phyloP scores from a whole-genome alignment of 1,140 invertebrate genomes.

The Laupala kohalensis region DNA sequence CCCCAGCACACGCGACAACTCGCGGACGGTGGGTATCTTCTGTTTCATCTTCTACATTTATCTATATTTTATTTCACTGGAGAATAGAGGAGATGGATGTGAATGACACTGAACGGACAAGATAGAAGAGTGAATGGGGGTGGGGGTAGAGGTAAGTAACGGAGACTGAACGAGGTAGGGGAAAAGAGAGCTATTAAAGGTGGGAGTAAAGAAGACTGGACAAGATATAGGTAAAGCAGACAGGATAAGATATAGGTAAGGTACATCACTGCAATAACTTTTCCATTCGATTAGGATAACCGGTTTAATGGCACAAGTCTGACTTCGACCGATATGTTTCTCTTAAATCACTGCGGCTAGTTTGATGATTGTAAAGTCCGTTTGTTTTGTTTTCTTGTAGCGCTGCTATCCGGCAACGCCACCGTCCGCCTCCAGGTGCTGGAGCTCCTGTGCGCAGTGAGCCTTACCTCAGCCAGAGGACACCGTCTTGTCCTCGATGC shows the following conservation, averaged over 20 bases:
- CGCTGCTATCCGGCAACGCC: slow-evolving; percentile 32
- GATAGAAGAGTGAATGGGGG: not conserved
- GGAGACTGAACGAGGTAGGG: not conserved
- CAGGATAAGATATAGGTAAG: not conserved
- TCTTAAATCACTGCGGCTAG: not conserved
- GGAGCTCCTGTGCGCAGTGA: slow-evolving; percentile 36
- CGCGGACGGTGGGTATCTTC: slow-evolving; percentile 28
- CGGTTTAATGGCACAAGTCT: not conserved
- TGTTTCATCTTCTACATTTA: not conserved
- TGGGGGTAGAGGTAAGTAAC: not conserved
- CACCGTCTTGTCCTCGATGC: slow-evolving; percentile 31
- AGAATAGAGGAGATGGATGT: not conserved
- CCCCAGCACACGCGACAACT: slow-evolving; percentile 29
- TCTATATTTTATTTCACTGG: not conserved
- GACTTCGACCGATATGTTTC: not conserved
- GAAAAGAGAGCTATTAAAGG: not conserved
- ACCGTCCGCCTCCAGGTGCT: slow-evolving; percentile 40
- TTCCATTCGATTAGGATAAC: not conserved
- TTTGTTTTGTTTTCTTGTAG: slow-evolving; percentile 25
- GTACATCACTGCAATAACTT: not conserved
- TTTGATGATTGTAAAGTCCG: not conserved
- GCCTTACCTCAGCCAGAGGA: slow-evolving; percentile 34
- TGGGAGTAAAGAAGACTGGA: not conserved
- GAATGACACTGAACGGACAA: not conserved
- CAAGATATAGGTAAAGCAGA: not conserved